Base-by-base conservation (phyloP, 1,140 invertebrate species). In the Mizuhopecten yessoensis region DNA sequence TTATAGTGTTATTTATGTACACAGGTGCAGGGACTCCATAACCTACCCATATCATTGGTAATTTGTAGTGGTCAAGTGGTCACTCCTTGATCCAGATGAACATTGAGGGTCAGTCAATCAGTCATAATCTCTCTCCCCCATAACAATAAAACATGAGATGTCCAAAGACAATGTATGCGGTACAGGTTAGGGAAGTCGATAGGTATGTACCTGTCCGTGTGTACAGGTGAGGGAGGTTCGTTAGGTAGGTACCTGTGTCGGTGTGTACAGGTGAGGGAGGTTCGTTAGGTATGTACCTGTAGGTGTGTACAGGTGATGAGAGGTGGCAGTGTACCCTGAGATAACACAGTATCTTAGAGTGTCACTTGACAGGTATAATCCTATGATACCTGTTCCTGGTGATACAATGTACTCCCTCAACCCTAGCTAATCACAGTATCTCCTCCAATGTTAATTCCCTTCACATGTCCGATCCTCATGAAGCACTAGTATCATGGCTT, bases 1-100 rank as follows among this genome's bases (percentile, higher is more conserved):
- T 75, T 29, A 75, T 75, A n/a, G 57, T 75, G n/a, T 75, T 75
- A 75, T 75, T 75, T 75, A 75, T 75, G 57, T 75, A 75, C 57
- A 75, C 57, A 75, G 57, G 57, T 75, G 57, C n/a, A 75, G 57
- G 57, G n/a, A 75, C 57, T 75, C n/a, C 7, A 75, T 75, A 75
- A 75, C 9, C 57, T 29, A 7, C 2, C 57, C 57, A 17, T 75
- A 75, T 75, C 57, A 29, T 7, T 75, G n/a, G 42, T n/a, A 29
- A 29, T n/a, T 75, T 75, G 57, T 75, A 75, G 57, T 75, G 57
- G 57, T 75, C 57, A 75, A 75, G 57, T 75, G 57, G 23, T 29
- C 57, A 75, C 57, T 75, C 57, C 57, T 75, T 29, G n/a, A 75
- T 13, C 23, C 3, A 75, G 57, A 75, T 75, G 57, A 75, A 23